Evolutionary conservation across 2,888 invertebrate species (phyloP), one percentile per base, ranked within the genome.

Genomic region (Reticulitermes lucifugus): DNA sequence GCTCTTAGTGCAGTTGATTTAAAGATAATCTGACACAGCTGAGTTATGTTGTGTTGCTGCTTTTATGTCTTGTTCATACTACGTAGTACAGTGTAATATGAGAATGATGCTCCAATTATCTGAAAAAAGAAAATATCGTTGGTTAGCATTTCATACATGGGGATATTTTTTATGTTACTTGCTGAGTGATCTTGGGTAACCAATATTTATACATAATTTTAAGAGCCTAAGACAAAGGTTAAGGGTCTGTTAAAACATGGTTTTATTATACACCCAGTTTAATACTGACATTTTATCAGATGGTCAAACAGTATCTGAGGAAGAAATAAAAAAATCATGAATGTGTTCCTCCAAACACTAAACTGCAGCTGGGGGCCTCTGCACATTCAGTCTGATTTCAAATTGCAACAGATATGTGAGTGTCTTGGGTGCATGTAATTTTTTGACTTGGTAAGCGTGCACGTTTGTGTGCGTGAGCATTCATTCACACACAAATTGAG

Each of bases 21-120:
- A 18, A 55, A 55, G 18, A 55, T 55, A 12, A 12, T 46, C 1
- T 46, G 6, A 55, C 55, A 55, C 55, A 55, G 18, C 14, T 5
- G 18, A 1, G 18, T 14, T 55, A 55, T 18, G 18, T 55, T 55
- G 18, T 55, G 14, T 55, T 51, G 14, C 55, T 55, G 55, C 55
- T n/a, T 46, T 29, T 70, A 25, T 18, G 18, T 41, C 14, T 21
- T 51, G 43, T 77, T 77, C n/a, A 77, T 43, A 51, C 51, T 77
- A 18, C 77, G 35, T 46, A 77, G 77, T 43, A 77, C 77, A n/a
- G 77, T 77, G 51, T n/a, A 77, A 43, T 77, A 77, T 22, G 77
- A 77, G n/a, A 77, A 77, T 21, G 77, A 77, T 22, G 77, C 77
- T 77, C 77, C 77, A 14, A 77, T 21, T 41, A 77, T 41, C 77